A percentile compares a stretch with the other conserved stretches of the same genome.
Conservation (phyloP, 2,888 invertebrate species). For the Ochlodes sylvanus region DNA sequence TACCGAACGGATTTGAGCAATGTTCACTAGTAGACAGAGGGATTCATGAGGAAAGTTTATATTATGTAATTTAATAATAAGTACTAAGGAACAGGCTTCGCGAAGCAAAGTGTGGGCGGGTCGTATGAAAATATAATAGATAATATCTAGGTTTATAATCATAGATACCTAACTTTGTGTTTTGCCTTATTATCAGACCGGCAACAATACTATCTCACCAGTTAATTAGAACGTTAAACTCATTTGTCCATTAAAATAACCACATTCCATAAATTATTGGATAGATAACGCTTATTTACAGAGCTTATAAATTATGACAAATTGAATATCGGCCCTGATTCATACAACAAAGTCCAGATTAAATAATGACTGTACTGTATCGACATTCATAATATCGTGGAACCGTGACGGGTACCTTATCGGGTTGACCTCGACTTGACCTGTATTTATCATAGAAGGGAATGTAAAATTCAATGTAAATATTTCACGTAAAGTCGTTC, state of each 20-base stretch:
- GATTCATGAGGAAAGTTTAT: too few relatives aligned
- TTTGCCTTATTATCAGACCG: not conserved
- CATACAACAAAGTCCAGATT: conserved; percentile 36
- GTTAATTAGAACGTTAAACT: conserved; percentile 30
- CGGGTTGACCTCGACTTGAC: conserved; percentile 47
- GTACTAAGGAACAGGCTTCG: too few relatives aligned
- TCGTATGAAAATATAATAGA: too few relatives aligned
- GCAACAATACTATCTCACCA: not conserved
- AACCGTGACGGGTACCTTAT: conserved; percentile 46
- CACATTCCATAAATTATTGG: conserved; percentile 21
- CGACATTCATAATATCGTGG: conserved; percentile 33
- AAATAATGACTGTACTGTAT: conserved; percentile 35
- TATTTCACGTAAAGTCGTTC: conserved; percentile 35
- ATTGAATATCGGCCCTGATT: conserved; percentile 36
- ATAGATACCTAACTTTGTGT: too few relatives aligned
- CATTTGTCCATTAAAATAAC: conserved; percentile 29
- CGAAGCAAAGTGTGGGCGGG: too few relatives aligned
- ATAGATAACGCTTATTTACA: conserved; percentile 34
- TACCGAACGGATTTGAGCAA: too few relatives aligned
- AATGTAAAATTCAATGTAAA: conserved; percentile 42
- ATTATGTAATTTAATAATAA: too few relatives aligned
- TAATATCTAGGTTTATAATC: too few relatives aligned
- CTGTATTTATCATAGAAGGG: conserved; percentile 48
- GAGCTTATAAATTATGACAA: conserved; percentile 37
- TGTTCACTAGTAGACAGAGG: too few relatives aligned